phyloP scores from a whole-genome alignment of 1,140 invertebrate genomes.

The Drosophila insularis region DNA sequence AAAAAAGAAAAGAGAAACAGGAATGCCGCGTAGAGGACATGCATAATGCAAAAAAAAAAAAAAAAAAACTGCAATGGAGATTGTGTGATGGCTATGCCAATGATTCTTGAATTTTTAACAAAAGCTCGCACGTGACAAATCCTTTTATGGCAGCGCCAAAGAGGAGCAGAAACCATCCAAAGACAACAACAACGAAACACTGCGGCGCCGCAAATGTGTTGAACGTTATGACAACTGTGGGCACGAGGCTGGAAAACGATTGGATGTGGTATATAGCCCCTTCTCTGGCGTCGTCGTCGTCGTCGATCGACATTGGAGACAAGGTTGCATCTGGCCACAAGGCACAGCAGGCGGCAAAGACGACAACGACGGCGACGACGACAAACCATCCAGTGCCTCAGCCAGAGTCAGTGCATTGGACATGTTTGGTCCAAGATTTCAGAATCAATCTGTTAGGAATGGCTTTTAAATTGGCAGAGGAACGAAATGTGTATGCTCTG shows the following conservation, averaged over 20 bases:
- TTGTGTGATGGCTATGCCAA: conserved; percentile 41
- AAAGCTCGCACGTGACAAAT: conserved; percentile 83
- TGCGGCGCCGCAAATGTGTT: conserved; percentile 66
- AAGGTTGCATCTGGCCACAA: conserved; percentile 42
- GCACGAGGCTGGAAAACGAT: conserved; percentile 67
- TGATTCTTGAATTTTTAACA: conserved; percentile 81
- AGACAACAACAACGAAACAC: conserved; percentile 13
- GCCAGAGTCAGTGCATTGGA: neutral
- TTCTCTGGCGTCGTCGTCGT: conserved; percentile 7
- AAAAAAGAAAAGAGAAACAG: conserved; percentile 31
- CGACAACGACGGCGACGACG: conserved; percentile 17
- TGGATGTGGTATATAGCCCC: conserved; percentile 14
- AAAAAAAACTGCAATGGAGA: conserved; percentile 42
- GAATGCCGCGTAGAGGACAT: conserved; percentile 67
- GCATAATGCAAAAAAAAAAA: conserved; percentile 67
- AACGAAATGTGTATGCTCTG: conserved; percentile 12
- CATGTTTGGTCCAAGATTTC: conserved; percentile 7
- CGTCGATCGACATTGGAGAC: conserved; percentile 19
- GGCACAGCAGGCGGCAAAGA: conserved; percentile 58
- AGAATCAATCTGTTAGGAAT: conserved; percentile 15
- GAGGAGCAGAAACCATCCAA: conserved; percentile 25
- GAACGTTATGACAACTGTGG: conserved; percentile 78
- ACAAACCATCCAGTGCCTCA: neutral
- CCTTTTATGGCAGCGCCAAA: conserved; percentile 79
- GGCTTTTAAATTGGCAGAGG: conserved; percentile 6